A percentile compares a stretch with the other conserved stretches of the same genome.
Conservation (phyloP, 2,113 vertebrate species). For the Hypocryptadius cinnamomeus region DNA sequence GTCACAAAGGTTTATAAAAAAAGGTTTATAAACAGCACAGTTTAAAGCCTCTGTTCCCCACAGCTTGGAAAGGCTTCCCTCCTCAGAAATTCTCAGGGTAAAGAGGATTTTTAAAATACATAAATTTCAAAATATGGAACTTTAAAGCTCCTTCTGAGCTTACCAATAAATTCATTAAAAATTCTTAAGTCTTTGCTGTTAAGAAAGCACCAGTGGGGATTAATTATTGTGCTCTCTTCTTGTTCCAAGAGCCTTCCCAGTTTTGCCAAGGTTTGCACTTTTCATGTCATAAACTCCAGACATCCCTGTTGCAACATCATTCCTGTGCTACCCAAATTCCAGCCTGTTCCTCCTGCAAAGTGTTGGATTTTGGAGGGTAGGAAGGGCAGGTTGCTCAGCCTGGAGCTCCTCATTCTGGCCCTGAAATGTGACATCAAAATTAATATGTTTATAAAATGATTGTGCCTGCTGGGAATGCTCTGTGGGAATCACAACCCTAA, state of each 20-base stretch:
- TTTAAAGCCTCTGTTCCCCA: background rate
- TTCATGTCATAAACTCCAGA: background rate
- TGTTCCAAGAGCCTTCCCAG: background rate
- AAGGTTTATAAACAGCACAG: background rate
- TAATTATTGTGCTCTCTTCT: background rate
- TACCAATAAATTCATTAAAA: background rate
- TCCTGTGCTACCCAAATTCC: background rate
- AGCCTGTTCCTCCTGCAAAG: background rate
- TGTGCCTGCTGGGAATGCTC: background rate
- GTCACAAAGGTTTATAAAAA: background rate
- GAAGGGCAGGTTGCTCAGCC: background rate
- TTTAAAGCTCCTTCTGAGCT: background rate
- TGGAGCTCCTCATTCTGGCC: background rate
- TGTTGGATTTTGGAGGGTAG: accelerated
- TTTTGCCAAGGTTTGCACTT: background rate
- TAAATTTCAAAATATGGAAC: background rate
- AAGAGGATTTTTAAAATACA: background rate
- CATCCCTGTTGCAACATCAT: background rate
- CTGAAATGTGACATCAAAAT: background rate
- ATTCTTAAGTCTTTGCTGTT: background rate
- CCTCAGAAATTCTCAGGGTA: background rate
- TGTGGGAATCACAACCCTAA: background rate
- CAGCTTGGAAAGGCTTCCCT: background rate
- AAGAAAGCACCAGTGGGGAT: background rate
- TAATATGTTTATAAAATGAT: background rate